Evolutionary conservation across 2,113 vertebrate genomes (phyloP), one percentile per base, ranked within the genome.

Genomic region (Corapipo altera): DNA sequence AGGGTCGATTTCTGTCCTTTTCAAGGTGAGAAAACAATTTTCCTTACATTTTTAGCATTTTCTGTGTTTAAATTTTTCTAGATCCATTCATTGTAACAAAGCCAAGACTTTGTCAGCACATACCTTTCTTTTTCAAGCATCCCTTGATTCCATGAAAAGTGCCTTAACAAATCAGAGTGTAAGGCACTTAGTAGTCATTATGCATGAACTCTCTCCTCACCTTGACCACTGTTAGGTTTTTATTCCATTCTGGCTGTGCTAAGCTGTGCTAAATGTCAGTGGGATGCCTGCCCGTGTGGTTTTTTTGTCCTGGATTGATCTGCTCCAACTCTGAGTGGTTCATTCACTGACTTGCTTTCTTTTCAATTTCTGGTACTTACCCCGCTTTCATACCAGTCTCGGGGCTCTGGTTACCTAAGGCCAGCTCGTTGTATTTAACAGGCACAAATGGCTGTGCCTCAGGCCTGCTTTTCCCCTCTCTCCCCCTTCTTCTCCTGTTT

Each of bases 361-460:
- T 75, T 96, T 95, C 81, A 35, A 7, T 85, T 80, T 83, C 80
- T 83, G 46, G 62, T 93, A 46, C 88, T 91, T 75, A 23, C 84
- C 96, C 90, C 93, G 95, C 93, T 93, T 95, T 77, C 69, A 16
- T 83, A 89, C 89, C 91, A 89, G 89, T 95, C 92, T 75, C 30
- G 35, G 94, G 84, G 83, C 95, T 95, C 84, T 90, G 94, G 87
- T 97, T 97, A 94, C 90, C 96, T 82, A 92, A 93, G 91, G 78
- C 69, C 28, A 61, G 83, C 66, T 69, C 72, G 41, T 57, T 88
- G 88, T 97, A 57, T 95, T 98, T 97, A 97, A 85, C 88, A 93
- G 97, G 88, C 85, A 95, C 69, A 84, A 93, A 85, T 93, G 94
- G 71, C 95, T 93, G 75, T 87, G 89, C 95, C 96, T 94, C 64